Conservation (phyloP, 2,797 vertebrate genomes). For the Sebastes taczanowskii region DNA sequence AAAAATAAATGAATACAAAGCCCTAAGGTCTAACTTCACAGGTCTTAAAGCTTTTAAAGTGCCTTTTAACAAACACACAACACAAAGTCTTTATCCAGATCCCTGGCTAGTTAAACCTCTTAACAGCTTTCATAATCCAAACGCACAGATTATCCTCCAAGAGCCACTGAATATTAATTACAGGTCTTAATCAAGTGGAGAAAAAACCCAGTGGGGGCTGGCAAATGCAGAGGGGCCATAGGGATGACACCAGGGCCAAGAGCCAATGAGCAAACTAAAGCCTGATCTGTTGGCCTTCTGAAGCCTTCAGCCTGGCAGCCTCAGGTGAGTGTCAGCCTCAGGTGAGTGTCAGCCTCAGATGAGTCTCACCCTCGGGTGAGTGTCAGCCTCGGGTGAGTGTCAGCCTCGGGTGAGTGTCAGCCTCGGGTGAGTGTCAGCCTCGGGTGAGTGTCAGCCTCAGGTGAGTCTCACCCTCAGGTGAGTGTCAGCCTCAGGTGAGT, state of each 20-base stretch:
- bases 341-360: too few relatives aligned
- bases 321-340: background rate
- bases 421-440: too few relatives aligned
- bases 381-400: too few relatives aligned
- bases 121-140: constrained; percentile 67
- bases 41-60: constrained; percentile 44
- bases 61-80: constrained; percentile 47
- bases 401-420: background rate
- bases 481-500: background rate
- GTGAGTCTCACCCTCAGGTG: too few relatives aligned
- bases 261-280: constrained; percentile 13
- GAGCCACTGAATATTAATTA: constrained; percentile 78
- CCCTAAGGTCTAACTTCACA: background rate
- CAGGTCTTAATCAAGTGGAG: constrained; percentile 68
- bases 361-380: accelerated
- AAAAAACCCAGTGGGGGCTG: constrained; percentile 57
- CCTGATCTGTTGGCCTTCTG: background rate
- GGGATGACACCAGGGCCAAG: constrained; percentile 11
- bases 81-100: constrained; percentile 67
- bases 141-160: constrained; percentile 68
- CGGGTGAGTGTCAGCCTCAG: accelerated
- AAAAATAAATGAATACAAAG: background rate
- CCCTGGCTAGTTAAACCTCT: constrained; percentile 72
- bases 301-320: constrained; percentile 3
- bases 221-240: background rate